These are phyloP conservation scores for Pelecanoides urinatrix DNA, from an alignment of 2,113 vertebrate species.

Conservation along the genomic window DNA sequence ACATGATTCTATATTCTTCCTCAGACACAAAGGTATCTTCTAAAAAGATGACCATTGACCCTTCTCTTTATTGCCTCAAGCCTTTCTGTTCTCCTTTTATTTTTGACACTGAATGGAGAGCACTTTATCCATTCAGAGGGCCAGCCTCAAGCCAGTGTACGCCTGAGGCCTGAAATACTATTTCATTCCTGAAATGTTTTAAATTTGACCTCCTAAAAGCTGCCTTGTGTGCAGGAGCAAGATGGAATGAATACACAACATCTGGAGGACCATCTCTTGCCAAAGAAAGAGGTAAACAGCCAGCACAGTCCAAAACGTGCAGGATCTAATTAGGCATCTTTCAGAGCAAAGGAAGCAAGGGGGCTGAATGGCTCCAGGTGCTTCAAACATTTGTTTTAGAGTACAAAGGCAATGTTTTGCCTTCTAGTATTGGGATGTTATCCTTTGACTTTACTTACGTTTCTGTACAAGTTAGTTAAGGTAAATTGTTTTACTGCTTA, in stretches of 20 bases:
- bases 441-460: neutral
- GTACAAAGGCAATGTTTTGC: neutral
- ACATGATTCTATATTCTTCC: constrained; percentile 55
- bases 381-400: neutral
- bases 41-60: neutral
- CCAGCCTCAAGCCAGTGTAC: neutral
- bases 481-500: neutral
- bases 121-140: neutral
- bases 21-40: constrained; percentile 68
- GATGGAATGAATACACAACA: neutral
- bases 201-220: neutral
- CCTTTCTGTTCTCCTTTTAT: neutral
- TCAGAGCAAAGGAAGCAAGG: neutral
- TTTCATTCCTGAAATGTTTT: neutral
- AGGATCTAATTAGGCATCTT: neutral
- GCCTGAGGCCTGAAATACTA: neutral
- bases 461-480: neutral
- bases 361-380: neutral
- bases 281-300: neutral
- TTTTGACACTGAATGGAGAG: neutral
- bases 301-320: neutral
- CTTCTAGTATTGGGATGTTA: neutral
- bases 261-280: neutral
- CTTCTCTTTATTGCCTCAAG: neutral
- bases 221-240: neutral